phyloP scores from a whole-genome alignment of 1,140 invertebrate species.

The Plectrocnemia conspersa region DNA sequence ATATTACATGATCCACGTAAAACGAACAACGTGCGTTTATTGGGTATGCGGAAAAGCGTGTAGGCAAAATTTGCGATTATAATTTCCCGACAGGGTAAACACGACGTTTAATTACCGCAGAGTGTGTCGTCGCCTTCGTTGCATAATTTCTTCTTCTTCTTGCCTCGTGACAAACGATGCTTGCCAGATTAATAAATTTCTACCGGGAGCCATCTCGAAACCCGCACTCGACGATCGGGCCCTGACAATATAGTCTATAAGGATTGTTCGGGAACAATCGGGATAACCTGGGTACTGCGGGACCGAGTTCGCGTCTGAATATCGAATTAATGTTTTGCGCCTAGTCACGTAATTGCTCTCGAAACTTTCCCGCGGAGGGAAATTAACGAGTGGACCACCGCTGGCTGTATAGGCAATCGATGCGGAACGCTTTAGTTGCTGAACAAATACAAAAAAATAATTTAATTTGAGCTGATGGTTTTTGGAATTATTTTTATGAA shows the following conservation, averaged over 20 bases:
- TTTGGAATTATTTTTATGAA: too few species aligned
- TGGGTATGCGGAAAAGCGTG: too few species aligned
- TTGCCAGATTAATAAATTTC: constrained; percentile 23
- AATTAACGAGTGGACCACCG: constrained; percentile 31
- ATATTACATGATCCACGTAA: too few species aligned
- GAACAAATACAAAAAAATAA: too few species aligned
- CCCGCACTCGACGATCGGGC: constrained; percentile 17
- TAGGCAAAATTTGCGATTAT: too few species aligned
- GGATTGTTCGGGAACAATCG: constrained; percentile 20
- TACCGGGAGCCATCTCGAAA: constrained; percentile 6
- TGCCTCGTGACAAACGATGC: constrained; percentile 27
- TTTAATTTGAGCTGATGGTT: too few species aligned
- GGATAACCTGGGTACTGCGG: constrained; percentile 14
- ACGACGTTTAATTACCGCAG: constrained; percentile 9
- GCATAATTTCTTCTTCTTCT: constrained; percentile 10
- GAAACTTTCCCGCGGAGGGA: constrained; percentile 32
- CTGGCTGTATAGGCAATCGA: too few species aligned
- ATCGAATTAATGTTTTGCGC: constrained; percentile 36
- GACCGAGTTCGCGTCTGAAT: constrained; percentile 34
- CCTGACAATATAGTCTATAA: constrained; percentile 5
- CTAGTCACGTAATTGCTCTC: constrained; percentile 37
- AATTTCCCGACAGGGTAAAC: constrained; percentile 1
- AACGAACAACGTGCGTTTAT: too few species aligned
- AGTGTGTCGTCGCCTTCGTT: not conserved
- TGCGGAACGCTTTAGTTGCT: too few species aligned